These are phyloP conservation scores for Hirudinaria manillensis DNA, from an alignment of 2,888 invertebrate genomes.

Conservation along the genomic window DNA sequence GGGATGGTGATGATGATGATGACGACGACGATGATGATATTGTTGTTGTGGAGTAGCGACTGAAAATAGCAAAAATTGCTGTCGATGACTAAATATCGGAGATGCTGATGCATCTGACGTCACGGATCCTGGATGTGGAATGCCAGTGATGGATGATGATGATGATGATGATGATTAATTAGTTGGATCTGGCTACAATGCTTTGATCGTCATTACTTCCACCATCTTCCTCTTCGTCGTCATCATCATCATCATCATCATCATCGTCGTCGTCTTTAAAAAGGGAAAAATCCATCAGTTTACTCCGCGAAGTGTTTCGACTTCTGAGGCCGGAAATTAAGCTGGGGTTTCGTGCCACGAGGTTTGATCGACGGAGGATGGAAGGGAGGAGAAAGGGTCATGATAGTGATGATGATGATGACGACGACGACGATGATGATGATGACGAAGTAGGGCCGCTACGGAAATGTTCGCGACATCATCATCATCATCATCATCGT, in stretches of 20 bases:
- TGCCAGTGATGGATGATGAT: background rate
- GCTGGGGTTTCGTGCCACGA: background rate
- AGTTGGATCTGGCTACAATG: background rate
- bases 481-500: constrained; percentile 16
- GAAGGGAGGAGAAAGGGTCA: no score
- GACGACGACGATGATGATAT: background rate
- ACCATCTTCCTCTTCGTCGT: background rate
- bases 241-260: background rate
- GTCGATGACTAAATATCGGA: no score
- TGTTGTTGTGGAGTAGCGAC: background rate
- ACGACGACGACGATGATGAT: no score
- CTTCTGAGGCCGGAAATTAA: no score
- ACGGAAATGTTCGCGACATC: no score
- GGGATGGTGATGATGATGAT: background rate
- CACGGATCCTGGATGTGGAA: background rate
- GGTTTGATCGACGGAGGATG: background rate
- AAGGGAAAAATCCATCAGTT: no score
- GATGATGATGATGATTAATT: background rate
- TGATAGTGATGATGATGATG: no score
- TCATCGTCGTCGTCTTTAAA: background rate
- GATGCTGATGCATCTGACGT: no score
- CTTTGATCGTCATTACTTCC: background rate
- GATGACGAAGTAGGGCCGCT: no score
- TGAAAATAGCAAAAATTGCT: background rate
- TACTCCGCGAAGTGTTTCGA: no score